These are phyloP conservation scores for Oreochromis tanganicae DNA, from an alignment of 2,113 vertebrate genomes.

Conservation along the genomic window DNA sequence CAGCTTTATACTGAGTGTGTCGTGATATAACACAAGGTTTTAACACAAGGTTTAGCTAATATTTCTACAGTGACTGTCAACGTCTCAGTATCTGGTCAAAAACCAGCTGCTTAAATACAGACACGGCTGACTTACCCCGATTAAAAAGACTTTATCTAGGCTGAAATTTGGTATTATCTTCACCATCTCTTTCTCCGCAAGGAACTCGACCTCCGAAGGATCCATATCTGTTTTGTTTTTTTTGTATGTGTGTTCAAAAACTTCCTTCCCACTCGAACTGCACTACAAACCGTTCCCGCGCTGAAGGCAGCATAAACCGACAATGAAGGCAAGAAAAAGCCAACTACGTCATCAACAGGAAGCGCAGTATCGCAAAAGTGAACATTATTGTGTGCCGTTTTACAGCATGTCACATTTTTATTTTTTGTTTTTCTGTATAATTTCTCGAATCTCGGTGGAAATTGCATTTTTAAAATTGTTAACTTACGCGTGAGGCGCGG, in stretches of 20 bases:
- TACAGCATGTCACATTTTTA: too few species aligned
- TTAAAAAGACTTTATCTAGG: constrained; percentile 88
- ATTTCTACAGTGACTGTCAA: not conserved
- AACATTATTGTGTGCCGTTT: too few species aligned
- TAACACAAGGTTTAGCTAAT: not conserved
- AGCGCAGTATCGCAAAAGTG: too few species aligned
- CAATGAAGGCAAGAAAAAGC: not conserved
- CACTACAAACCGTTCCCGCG: constrained; percentile 43
- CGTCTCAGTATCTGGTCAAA: not conserved
- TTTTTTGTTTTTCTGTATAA: not conserved
- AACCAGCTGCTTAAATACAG: not conserved
- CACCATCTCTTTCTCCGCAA: constrained; percentile 89
- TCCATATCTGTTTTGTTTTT: constrained; percentile 72
- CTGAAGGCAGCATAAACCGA: not conserved
- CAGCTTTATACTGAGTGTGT: not conserved
- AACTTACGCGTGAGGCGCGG: rapidly evolving
- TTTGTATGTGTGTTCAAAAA: not conserved
- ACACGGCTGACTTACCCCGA: constrained; percentile 70
- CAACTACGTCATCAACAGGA: not conserved
- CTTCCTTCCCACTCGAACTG: not conserved
- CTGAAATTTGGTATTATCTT: constrained; percentile 94
- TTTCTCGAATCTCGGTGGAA: rapidly evolving
- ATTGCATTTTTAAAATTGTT: not conserved
- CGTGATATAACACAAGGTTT: not conserved
- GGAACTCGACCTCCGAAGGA: constrained; percentile 86